Base-by-base conservation (phyloP, 2,888 invertebrate genomes). In the Pachliopta kotzebuea region DNA sequence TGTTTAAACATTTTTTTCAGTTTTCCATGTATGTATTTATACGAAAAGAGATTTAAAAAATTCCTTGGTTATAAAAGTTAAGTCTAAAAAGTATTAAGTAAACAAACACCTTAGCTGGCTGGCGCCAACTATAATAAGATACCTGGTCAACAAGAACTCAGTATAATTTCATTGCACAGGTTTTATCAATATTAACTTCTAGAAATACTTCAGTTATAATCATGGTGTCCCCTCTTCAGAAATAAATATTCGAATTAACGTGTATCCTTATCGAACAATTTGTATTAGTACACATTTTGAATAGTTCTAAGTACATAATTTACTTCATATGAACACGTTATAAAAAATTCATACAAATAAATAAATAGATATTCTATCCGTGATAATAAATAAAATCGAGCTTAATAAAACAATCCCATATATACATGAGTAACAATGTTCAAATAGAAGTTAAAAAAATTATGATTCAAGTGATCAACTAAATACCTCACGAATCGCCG, bases 401-500 rank as follows among this genome's bases (percentile, higher is more conserved):
- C 37, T 53, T 20, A 20, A 21, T 11, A 21, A 23, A 52, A 21
- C 21, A 21, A 11, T 11, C n/a, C n/a, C n/a, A 2, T 11, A 23
- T 17, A 23, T 23, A 24, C 14, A 24, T 24, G 21, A 23, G 17
- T 20, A 52, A 54, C n/a, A 4, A n/a, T 45, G 45, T 45, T 45
- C 7, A 45, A 45, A n/a, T 45, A 18, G n/a, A 45, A 45, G 8
- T 45, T 1, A n/a, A n/a, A 45, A 45, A 4, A 45, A n/a, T 45
- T 4, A 45, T 7, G 45, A 37, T 37, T 37, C 14, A 55, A 23
- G 21, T n/a, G 26, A 54, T 49, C 45, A 53, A 62, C 18, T 24
- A 58, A 20, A 31, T 62, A 66, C 66, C 88, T 88, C 88, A 72
- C 76, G 79, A 50, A 75, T 76, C 65, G 84, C 71, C 20, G 86